Base-by-base conservation (phyloP, 2,888 invertebrate species). In the Metacarcinus magister region DNA sequence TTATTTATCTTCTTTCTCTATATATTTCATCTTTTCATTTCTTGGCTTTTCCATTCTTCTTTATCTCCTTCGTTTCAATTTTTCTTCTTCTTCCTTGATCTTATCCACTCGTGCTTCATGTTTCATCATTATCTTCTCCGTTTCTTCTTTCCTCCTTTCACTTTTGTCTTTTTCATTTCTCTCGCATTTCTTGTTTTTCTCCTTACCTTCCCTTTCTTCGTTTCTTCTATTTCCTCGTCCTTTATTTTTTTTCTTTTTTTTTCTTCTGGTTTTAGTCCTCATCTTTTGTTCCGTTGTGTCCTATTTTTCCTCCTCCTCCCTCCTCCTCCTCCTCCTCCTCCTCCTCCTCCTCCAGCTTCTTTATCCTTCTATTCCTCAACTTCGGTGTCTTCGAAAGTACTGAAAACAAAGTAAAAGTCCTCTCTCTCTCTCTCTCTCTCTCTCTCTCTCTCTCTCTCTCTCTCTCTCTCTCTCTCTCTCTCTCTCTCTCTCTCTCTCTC, bases 381-480 rank as follows among this genome's bases (percentile, higher is more conserved):
- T 54, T 54, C 2, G 16, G 54, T 54, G 54, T 54, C 54, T 54
- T 54, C 5, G 54, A 16, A 54, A 54, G 54, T 16, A 54, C 8
- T 54, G 1, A 16, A 54, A 54, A 16, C 16, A n/a, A n/a, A 54
- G 54, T 16, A 10, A 54, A 7, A 16, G 54, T 54, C 16, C 44
- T 32, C 44, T 43, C 92, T 92, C 92, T 43, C 39, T 44, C 19
- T 44, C 43, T n/a, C 60, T 67, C 60, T 67, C 46, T n/a, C n/a
- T 44, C 92, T 92, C 94, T 67, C 67, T n/a, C 94, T 94, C 28
- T 94, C 60, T 94, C 60, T 67, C 67, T 94, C 32, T 54, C 32
- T 32, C 94, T 67, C 94, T 94, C 39, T 39, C 67, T 67, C 94
- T 94, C 94, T 94, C 54, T 54, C 54, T 54, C 54, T 54, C 54